A percentile compares a stretch with the other conserved stretches of the same genome.
Conservation (phyloP, 2,113 vertebrate genomes). For the Lasiurus cinereus region DNA sequence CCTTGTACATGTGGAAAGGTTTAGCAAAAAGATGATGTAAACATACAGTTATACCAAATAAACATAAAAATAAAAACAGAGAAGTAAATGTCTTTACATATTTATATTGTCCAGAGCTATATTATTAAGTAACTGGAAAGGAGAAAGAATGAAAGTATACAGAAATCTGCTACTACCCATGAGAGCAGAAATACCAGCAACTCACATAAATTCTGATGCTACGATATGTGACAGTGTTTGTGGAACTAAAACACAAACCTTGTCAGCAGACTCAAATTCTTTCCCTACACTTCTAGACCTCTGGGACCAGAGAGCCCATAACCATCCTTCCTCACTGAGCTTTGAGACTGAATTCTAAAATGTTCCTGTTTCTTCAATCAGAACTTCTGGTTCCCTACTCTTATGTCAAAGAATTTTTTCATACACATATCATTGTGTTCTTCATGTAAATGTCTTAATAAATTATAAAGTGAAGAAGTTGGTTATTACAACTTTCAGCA, state of each 20-base stretch:
- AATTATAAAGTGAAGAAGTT: neutral
- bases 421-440: neutral
- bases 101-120: neutral
- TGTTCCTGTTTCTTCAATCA: neutral
- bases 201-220: neutral
- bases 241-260: neutral
- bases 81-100: neutral
- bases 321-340: neutral
- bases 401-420: neutral
- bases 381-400: neutral
- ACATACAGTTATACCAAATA: neutral
- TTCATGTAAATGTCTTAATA: neutral
- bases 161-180: neutral
- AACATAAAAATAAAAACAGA: slow-evolving; percentile 26
- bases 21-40: neutral
- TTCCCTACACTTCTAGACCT: neutral
- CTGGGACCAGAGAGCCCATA: rapidly evolving
- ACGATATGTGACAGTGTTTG: neutral
- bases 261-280: neutral
- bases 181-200: neutral
- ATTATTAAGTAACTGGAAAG: slow-evolving; percentile 9
- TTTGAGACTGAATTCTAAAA: neutral
- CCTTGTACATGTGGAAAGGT: neutral
- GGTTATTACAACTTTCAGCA: neutral
- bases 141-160: neutral